Evolutionary conservation across 2,888 invertebrate genomes (phyloP), one percentile per base, ranked within the genome.

Genomic region (Glyphotaelius pellucidus): DNA sequence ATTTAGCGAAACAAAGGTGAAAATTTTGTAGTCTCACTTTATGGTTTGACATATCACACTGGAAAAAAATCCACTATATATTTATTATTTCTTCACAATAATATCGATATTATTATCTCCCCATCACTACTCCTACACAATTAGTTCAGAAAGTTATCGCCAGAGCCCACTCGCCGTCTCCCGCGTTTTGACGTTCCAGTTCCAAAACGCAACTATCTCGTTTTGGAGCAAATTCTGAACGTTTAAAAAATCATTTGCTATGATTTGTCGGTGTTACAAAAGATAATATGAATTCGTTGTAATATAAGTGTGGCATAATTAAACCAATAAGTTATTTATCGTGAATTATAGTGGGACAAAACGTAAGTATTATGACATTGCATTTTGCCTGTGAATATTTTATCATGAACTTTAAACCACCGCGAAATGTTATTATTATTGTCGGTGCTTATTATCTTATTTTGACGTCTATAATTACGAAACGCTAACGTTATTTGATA

Each of bases 191-290:
- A 47, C 81, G 81, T 35, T 47, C 11, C 30, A 35, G 42, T 19
- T 67, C 88, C 88, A 88, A 88, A 88, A 31, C 88, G 30, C 88
- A 88, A 32, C 67, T 15, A 88, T 19, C 15, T n/a, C 14, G 67
- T 52, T 67, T 88, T 88, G 88, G 88, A 88, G 35, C 52, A 9
- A 9, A 19, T 67, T 12, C 4, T 67, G n/a, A 88, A 52, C 32
- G 52, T 88, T 88, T 87, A 0, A 87, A 67, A 67, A 87, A 30
- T 52, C 38, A 42, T 83, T 31, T 25, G n/a, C 7, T 25, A 9
- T 67, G 25, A 4, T 25, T 67, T 67, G 3, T 67, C 25, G 0
- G 7, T 19, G 67, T 67, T 67, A 25, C 9, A 25, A 67, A 67
- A 67, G 67, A n/a, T 67, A 67, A 67, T 25, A 52, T 52, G 25